Base-by-base conservation (phyloP, 2,888 invertebrate genomes). In the Campopleginae sp. region DNA sequence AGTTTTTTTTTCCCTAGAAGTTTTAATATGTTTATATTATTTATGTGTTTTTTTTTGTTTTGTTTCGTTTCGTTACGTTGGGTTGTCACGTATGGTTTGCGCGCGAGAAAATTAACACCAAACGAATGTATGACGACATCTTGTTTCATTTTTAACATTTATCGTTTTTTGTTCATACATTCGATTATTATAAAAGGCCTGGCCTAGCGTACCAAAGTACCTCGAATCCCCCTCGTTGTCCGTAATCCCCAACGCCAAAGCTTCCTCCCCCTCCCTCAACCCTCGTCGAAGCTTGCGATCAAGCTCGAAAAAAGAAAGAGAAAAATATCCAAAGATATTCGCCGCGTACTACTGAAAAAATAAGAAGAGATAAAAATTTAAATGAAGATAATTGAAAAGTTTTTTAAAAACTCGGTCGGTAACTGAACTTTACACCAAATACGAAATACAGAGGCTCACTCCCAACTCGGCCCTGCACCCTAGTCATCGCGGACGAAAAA, bases 151-250 rank as follows among this genome's bases (percentile, higher is more conserved):
- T 88, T 86, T 85, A 48, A 85, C 88, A 87, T 72, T 75, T 58
- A 70, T 75, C 66, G 63, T 75, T 78, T 84, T 76, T 72, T 71
- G 33, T 77, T 74, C 78, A 65, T 84, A 77, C 84, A 86, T 84
- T 86, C 75, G 81, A 84, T 86, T 77, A 68, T 86, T 81, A 79
- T 84, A 85, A 84, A 88, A 92, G 92, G 93, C 92, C 93, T 91
- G 93, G 93, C 91, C 93, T 93, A 93, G 93, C 93, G 93, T 93
- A 93, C 92, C 93, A 92, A 93, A 93, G 91, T 90, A 92, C 92
- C 91, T 89, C 86, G 82, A 84, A 70, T 80, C 33, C 80, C 68
- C 74, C 79, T 75, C 72, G 65, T 78, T 71, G 71, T 27, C 75
- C 71, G 77, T 71, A 61, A 72, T 80, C 33, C 65, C 58, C 33